Conservation (phyloP, 1,140 invertebrate genomes). For the Anoplophora glabripennis region DNA sequence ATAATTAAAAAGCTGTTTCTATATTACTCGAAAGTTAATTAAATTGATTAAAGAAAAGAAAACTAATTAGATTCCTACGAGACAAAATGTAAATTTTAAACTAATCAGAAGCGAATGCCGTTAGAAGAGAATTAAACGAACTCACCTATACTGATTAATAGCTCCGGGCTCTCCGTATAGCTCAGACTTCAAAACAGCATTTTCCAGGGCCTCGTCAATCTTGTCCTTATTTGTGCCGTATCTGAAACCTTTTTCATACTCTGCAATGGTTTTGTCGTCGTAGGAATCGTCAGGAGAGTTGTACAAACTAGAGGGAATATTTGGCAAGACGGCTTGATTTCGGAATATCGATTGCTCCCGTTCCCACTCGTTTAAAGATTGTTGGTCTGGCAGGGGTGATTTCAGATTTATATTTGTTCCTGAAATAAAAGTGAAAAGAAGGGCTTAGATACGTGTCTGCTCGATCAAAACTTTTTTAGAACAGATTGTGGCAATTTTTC, state of each 20-base stretch:
- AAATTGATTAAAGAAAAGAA: no score
- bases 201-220: constrained; percentile 46
- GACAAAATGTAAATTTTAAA: no score
- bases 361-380: constrained; percentile 23
- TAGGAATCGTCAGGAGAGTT: constrained; percentile 14
- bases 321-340: constrained; percentile 24
- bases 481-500: no score
- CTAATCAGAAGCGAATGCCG: no score
- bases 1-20: no score
- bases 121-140: neutral
- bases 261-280: constrained; percentile 42
- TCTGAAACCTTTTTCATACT: constrained; percentile 46
- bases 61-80: no score
- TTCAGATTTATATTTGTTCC: constrained; percentile 32
- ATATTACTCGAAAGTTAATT: no score
- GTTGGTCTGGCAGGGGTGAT: constrained; percentile 12
- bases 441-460: no score
- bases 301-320: constrained; percentile 28
- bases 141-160: constrained; percentile 44
- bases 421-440: constrained; percentile 12
- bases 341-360: constrained; percentile 25
- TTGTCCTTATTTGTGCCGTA: constrained; percentile 44
- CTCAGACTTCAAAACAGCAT: constrained; percentile 48
- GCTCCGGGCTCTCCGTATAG: constrained; percentile 42
- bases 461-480: no score